These are phyloP conservation scores for Sipha flava DNA, from an alignment of 1,140 invertebrate species.

Conservation along the genomic window DNA sequence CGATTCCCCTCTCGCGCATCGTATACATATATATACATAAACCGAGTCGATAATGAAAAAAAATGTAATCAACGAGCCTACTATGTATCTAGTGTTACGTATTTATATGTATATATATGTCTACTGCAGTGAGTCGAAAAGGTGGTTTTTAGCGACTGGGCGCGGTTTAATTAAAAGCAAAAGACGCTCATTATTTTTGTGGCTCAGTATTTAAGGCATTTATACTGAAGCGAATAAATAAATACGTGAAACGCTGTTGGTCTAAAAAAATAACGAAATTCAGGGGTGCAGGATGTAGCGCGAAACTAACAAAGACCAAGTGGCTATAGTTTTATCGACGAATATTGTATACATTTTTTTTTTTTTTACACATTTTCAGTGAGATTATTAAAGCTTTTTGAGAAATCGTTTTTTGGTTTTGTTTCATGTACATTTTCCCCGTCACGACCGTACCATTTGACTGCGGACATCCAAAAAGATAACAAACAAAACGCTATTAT, in stretches of 20 bases:
- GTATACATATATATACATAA: too few relatives aligned
- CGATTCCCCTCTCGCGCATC: neutral
- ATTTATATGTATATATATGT: neutral
- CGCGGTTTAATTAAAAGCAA: conserved; percentile 32
- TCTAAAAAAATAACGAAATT: neutral
- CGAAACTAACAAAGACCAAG: neutral
- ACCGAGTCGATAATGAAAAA: neutral
- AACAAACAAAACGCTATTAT: neutral
- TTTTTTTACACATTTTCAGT: neutral
- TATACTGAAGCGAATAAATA: neutral
- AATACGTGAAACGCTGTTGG: neutral
- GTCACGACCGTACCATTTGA: neutral
- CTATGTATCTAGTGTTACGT: neutral
- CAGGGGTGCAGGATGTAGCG: neutral
- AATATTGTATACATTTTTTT: neutral
- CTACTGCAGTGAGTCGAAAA: neutral
- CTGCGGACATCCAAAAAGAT: neutral
- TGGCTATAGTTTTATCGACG: too few relatives aligned
- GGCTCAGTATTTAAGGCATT: conserved; percentile 7
- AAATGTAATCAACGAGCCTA: conserved; percentile 10
- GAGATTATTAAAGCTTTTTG: neutral
- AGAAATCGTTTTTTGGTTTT: neutral
- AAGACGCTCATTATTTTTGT: conserved; percentile 30
- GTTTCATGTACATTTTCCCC: neutral
- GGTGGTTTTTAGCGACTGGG: neutral